Percentiles rank a stretch among this genome's conserved stretches.
Evolutionary conservation across 2,797 vertebrate genomes (phyloP).

Genomic region (Muraenolepis orangiensis): DNA sequence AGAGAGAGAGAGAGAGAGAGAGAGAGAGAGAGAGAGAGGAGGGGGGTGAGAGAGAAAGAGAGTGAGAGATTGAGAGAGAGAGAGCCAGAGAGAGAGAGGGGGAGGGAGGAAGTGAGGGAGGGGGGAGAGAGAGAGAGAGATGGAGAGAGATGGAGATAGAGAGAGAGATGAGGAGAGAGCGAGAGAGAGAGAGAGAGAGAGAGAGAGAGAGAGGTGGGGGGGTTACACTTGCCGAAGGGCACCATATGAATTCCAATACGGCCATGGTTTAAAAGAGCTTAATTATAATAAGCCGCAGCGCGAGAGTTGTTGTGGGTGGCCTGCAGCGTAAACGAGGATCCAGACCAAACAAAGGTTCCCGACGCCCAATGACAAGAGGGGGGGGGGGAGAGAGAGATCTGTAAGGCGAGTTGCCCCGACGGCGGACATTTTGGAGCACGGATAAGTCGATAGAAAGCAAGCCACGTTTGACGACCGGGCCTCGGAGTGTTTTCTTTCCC

Average conservation of each 20-base stretch:
- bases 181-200: not conserved
- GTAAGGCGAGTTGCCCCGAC: not conserved
- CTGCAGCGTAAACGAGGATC: slow-evolving; percentile 34
- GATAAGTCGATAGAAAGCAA: not conserved
- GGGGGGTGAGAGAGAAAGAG: no score
- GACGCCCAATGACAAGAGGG: slow-evolving; percentile 27
- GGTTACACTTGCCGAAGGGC: slow-evolving; percentile 60
- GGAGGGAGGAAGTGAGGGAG: not conserved
- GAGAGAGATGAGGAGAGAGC: not conserved
- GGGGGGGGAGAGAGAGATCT: not conserved
- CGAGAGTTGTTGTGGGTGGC: slow-evolving; percentile 55
- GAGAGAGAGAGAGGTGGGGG: slow-evolving; percentile 16
- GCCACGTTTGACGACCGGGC: not conserved
- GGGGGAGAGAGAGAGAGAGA: not conserved
- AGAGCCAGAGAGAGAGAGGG: no score
- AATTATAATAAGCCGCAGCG: slow-evolving; percentile 69
- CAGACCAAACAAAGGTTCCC: slow-evolving; percentile 57
- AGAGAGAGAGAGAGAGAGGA: no score
- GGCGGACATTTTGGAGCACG: not conserved
- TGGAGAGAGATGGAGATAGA: no score
- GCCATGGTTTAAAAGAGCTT: slow-evolving; percentile 71
- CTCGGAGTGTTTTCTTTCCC: no score
- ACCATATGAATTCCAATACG: slow-evolving; percentile 51
- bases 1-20: slow-evolving; percentile 7
- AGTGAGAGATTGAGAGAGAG: no score